Percentiles rank a stretch among this genome's conserved stretches.
phyloP scores from a whole-genome alignment of 2,113 vertebrate genomes.

The Actenoides hombroni region DNA sequence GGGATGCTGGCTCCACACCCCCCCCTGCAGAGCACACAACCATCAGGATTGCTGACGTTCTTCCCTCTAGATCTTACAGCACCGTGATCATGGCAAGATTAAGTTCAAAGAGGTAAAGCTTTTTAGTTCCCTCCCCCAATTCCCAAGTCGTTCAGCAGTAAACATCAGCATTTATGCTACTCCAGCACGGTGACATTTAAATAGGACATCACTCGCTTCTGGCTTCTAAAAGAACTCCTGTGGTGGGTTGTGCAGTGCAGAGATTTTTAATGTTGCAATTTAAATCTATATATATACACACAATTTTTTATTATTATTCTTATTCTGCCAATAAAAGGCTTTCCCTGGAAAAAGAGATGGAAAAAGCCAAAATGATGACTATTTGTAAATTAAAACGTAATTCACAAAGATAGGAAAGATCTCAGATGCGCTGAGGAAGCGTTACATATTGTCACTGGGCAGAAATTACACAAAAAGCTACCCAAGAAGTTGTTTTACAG shows the following conservation, averaged over 20 bases:
- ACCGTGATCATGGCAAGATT: fast-evolving
- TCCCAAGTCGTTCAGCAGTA: not conserved
- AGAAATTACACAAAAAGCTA: not conserved
- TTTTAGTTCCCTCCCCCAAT: not conserved
- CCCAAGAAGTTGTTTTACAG: not conserved
- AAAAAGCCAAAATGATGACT: not conserved
- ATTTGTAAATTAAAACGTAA: not conserved
- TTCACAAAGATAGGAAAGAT: not conserved
- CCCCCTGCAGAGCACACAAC: not conserved
- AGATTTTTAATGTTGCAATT: not conserved
- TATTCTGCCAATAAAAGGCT: not conserved
- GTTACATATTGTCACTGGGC: not conserved
- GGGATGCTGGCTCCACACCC: not conserved
- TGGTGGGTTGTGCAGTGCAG: not conserved
- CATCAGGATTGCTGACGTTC: not conserved
- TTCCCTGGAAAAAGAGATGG: not conserved
- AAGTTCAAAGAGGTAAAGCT: not conserved
- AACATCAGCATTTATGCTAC: not conserved
- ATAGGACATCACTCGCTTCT: not conserved
- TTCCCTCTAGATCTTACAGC: not conserved
- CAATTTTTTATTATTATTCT: not conserved
- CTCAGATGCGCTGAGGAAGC: not conserved
- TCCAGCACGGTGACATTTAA: not conserved
- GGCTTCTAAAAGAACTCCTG: not conserved
- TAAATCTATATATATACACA: not conserved